Conservation (phyloP, 2,797 vertebrate genomes). For the Morus bassanus region DNA sequence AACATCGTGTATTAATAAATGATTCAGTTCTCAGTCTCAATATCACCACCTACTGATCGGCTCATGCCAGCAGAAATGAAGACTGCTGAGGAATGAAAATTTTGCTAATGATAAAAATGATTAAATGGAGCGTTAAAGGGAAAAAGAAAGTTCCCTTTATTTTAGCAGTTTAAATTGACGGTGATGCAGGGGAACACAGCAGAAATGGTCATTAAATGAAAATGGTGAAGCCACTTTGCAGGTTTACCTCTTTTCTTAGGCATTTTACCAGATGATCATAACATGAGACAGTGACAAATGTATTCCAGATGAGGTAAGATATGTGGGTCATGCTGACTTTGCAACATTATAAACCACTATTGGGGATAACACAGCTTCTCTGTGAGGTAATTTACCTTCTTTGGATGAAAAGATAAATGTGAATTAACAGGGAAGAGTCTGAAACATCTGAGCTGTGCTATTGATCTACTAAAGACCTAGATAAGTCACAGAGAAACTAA, state of each 20-base stretch:
- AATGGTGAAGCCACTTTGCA: neutral
- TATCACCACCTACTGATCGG: neutral
- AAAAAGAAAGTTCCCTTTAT: neutral
- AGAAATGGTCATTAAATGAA: conserved; percentile 6
- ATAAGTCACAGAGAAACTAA: conserved; percentile 49
- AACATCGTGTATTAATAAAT: neutral
- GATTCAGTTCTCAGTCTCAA: neutral
- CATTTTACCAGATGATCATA: neutral
- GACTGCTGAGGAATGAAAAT: neutral
- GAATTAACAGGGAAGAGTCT: conserved; percentile 47
- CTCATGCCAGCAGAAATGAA: neutral
- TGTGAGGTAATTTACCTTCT: conserved; percentile 47
- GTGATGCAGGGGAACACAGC: neutral
- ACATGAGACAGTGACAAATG: conserved; percentile 33
- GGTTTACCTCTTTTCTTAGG: conserved; percentile 20
- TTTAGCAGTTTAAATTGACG: neutral
- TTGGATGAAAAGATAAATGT: conserved; percentile 50
- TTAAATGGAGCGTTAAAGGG: neutral
- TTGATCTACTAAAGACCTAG: conserved; percentile 51
- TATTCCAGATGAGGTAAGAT: conserved; percentile 39
- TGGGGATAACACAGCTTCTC: conserved; percentile 42
- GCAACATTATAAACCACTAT: conserved; percentile 18
- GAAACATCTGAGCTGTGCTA: conserved; percentile 47
- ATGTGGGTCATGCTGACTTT: conserved; percentile 53
- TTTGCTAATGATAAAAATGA: neutral